Evolutionary conservation across 2,888 invertebrate species (phyloP).

Genomic region (Trichopoda pennipes): DNA sequence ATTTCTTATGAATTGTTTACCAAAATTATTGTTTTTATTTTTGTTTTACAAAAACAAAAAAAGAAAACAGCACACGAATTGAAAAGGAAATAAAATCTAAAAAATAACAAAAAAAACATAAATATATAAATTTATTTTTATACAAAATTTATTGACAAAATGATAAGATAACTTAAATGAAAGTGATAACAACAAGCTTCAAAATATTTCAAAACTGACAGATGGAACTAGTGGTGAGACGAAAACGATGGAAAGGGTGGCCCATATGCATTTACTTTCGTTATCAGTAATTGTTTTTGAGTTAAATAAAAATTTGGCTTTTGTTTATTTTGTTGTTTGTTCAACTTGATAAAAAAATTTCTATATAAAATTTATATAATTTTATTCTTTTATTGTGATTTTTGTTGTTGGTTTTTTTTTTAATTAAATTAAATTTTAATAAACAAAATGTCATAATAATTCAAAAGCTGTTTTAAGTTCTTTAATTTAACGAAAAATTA

Average conservation of each 20-base stretch:
- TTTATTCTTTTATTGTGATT: slow-evolving; percentile 22
- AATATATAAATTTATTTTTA: slow-evolving; percentile 26
- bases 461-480: not conserved
- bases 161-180: slow-evolving; percentile 32
- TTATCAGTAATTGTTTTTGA: slow-evolving; percentile 31
- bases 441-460: slow-evolving; percentile 4
- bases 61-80: not conserved
- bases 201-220: not conserved
- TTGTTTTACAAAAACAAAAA: slow-evolving; percentile 25
- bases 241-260: not conserved
- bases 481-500: not conserved
- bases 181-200: too few relatives aligned
- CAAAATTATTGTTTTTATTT: slow-evolving; percentile 28
- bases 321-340: slow-evolving; percentile 28
- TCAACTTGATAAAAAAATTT: slow-evolving; percentile 11
- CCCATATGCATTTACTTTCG: slow-evolving; percentile 18
- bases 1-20: not conserved
- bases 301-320: slow-evolving; percentile 20
- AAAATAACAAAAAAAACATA: not conserved
- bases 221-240: slow-evolving; percentile 1
- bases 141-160: slow-evolving; percentile 44
- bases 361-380: slow-evolving; percentile 2
- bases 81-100: not conserved
- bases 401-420: not conserved
- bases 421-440: slow-evolving; percentile 16